These are phyloP conservation scores for Leucopsar rothschildi DNA, from an alignment of 2,113 vertebrate genomes.

Conservation along the genomic window DNA sequence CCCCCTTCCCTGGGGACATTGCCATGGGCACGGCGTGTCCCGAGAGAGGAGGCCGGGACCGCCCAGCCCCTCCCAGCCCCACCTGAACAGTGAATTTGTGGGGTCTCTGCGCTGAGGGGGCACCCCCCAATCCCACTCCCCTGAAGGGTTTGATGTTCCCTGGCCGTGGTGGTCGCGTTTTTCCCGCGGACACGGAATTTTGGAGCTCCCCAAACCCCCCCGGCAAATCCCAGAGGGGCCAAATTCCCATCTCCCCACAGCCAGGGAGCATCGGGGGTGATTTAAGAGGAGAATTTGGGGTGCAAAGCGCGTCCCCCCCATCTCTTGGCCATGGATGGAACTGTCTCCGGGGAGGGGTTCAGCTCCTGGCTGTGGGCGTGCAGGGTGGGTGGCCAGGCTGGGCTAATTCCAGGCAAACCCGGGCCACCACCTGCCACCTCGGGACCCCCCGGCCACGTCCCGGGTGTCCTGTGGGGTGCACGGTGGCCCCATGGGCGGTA, in stretches of 20 bases:
- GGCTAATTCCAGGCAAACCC: neutral
- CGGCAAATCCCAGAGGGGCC: neutral
- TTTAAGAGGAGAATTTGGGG: neutral
- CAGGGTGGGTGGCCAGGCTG: neutral
- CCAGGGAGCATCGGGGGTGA: fast-evolving
- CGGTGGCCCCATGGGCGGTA: fast-evolving
- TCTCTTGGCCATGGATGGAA: neutral
- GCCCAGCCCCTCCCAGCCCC: neutral
- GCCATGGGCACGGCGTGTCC: fast-evolving
- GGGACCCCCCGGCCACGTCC: neutral
- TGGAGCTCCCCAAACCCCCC: neutral
- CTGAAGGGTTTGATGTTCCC: neutral
- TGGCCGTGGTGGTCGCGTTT: fast-evolving
- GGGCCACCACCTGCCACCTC: neutral
- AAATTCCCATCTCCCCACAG: fast-evolving
- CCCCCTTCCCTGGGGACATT: neutral
- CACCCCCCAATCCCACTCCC: fast-evolving
- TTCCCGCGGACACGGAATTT: fast-evolving
- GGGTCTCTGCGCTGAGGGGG: neutral
- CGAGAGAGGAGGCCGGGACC: neutral
- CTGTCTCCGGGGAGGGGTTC: fast-evolving
- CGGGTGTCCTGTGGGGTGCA: fast-evolving
- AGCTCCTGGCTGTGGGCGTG: neutral
- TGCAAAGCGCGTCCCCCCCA: neutral
- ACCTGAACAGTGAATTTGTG: neutral